Evolutionary conservation across 2,113 vertebrate species (phyloP), one percentile per base, ranked within the genome.

Genomic region (Gasterosteus nipponicus): DNA sequence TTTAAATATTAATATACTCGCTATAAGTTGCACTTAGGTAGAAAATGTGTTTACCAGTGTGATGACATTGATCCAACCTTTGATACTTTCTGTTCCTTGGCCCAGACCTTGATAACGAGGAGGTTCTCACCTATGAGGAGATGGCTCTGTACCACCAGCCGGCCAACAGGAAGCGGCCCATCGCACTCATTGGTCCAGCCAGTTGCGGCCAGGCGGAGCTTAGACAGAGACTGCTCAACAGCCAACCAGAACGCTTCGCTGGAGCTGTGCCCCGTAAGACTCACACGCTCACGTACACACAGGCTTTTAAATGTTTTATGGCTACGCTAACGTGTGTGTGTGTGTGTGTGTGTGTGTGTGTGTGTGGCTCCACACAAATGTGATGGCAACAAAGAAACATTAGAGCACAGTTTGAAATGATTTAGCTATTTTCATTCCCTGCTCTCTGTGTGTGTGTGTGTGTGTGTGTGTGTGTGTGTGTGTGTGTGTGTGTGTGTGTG

Each of bases 91-190:
- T 54, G 4, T 59, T 10, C 35, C 22, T 53, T 51, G 46, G 2
- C 51, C 22, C 82, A 99, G 98, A 99, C 90, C 95, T 95, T 29
- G 98, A 99, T 89, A 97, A 96, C 6, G 98, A 99, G 75, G 98
- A 99, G 77, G 95, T 99, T 82, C 90, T 99, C 86, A 99, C 98
- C 63, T 99, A 99, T 0, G 98, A 99, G 87, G 98, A 99, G 91
- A 99, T 99, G 98, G 98, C 97, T 8, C 94, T 99, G 65, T 99
- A 99, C 89, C 98, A 99, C 86, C 98, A 99, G 69, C 98, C 98
- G 67, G 97, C 98, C 80, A 99, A 98, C 82, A 94, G 98, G 73
- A 99, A 99, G 73, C 93, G 97, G 18, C 98, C 98, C 0, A 97
- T 99, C 0, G 96, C 97, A 22, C 92, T 99, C 68, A 97, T 99